phyloP scores from a whole-genome alignment of 2,113 vertebrate genomes.

The Vimba vimba region DNA sequence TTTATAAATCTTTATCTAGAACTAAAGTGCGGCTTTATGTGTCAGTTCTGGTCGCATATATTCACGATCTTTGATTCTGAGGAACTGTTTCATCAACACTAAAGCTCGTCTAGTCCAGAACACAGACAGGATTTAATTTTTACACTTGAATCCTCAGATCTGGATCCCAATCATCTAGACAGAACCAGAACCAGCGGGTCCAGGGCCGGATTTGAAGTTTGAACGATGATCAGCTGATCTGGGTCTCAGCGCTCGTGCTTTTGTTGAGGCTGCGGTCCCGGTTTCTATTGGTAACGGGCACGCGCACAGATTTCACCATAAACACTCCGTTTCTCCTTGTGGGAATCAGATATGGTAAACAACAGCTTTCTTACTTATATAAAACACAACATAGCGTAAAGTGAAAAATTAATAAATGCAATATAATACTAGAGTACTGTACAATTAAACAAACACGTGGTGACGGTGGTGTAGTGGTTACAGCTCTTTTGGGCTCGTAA shows the following conservation, averaged over 20 bases:
- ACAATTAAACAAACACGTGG: too few relatives aligned
- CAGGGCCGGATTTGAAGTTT: neutral
- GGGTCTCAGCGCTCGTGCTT: neutral
- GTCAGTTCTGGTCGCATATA: neutral
- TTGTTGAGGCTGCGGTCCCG: neutral
- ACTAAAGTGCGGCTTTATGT: neutral
- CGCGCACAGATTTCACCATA: slow-evolving; percentile 23
- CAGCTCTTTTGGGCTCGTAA: too few relatives aligned
- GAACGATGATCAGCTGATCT: neutral
- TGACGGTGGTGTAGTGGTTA: too few relatives aligned
- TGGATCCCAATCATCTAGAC: too few relatives aligned
- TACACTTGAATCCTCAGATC: neutral
- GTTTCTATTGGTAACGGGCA: slow-evolving; percentile 35
- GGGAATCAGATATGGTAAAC: neutral
- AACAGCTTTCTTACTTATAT: neutral
- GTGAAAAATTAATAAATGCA: too few relatives aligned
- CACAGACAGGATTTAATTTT: neutral
- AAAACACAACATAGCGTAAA: too few relatives aligned
- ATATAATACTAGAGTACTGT: too few relatives aligned
- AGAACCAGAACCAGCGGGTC: neutral
- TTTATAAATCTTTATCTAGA: neutral
- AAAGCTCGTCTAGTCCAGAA: neutral
- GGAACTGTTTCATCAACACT: neutral
- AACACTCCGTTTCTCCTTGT: neutral
- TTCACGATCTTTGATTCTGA: neutral